Conservation (phyloP, 2,888 invertebrate genomes). For the Tethea ocularis region DNA sequence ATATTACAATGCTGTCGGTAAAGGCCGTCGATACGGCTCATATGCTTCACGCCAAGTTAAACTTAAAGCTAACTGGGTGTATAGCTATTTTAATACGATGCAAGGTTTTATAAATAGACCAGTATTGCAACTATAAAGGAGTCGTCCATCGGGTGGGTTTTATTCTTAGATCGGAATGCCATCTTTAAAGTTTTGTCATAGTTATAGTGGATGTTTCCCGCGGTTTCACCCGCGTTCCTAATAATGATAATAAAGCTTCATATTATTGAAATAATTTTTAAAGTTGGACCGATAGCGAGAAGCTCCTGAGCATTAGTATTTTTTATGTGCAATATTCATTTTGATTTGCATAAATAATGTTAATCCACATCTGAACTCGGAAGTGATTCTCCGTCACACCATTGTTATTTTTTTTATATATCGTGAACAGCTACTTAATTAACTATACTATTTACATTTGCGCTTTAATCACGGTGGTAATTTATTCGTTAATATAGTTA, state of each 20-base stretch:
- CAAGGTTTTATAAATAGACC: constrained; percentile 44
- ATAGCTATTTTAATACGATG: constrained; percentile 47
- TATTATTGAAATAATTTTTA: too few species aligned
- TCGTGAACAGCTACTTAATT: neutral
- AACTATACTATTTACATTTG: neutral
- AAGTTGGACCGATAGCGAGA: too few species aligned
- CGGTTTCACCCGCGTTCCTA: too few species aligned
- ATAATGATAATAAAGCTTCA: too few species aligned
- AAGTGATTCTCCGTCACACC: neutral
- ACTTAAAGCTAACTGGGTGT: constrained; percentile 25
- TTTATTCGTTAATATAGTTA: neutral
- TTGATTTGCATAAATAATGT: neutral
- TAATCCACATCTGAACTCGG: neutral
- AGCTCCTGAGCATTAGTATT: too few species aligned
- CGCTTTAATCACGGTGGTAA: neutral
- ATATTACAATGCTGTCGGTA: constrained; percentile 49
- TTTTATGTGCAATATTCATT: neutral
- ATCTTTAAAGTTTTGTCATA: neutral
- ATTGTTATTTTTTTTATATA: too few species aligned
- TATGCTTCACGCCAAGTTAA: constrained; percentile 50
- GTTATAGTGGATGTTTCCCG: too few species aligned
- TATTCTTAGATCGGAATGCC: constrained; percentile 18
- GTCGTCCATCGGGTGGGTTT: constrained; percentile 15
- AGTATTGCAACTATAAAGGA: constrained; percentile 23
- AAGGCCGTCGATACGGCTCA: constrained; percentile 59